Percentiles rank a stretch among this genome's conserved stretches.
These are phyloP conservation scores for Melieria crassipennis DNA, from an alignment of 2,888 invertebrate genomes.

Conservation along the genomic window DNA sequence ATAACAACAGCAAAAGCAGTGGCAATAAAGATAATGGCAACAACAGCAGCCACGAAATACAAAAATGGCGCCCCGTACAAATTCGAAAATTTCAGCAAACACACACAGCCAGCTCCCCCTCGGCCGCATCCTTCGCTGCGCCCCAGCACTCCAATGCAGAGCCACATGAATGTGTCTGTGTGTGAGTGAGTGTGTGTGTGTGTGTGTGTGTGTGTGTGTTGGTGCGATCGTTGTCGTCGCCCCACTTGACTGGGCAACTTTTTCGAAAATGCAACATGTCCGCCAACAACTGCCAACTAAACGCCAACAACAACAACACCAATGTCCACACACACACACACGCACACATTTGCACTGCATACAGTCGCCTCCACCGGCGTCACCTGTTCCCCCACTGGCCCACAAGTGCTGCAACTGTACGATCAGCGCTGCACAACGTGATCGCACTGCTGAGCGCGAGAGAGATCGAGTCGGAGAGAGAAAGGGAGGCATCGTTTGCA, in stretches of 20 bases:
- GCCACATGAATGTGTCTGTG: neutral
- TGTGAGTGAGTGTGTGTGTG: neutral
- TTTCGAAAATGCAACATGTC: conserved; percentile 28
- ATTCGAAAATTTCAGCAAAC: conserved; percentile 26
- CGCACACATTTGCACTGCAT: neutral
- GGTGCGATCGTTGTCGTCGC: neutral
- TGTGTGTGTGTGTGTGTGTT: conserved; percentile 11
- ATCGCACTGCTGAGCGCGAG: too few relatives aligned
- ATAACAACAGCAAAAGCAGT: too few relatives aligned
- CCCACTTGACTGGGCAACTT: neutral
- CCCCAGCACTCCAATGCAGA: neutral
- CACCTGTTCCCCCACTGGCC: too few relatives aligned
- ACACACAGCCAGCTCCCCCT: neutral
- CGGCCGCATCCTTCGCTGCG: too few relatives aligned
- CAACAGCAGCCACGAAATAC: conserved; percentile 10
- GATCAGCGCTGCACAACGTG: too few relatives aligned
- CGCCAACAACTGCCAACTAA: conserved; percentile 17
- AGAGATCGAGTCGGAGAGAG: too few relatives aligned
- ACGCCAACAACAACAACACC: neutral
- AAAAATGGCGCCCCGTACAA: conserved; percentile 27
- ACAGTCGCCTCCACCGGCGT: too few relatives aligned
- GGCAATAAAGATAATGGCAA: conserved; percentile 18
- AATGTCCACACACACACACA: neutral
- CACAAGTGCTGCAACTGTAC: too few relatives aligned
- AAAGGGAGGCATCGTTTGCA: too few relatives aligned